Base-by-base conservation (phyloP, 2,888 invertebrate genomes). In the Cheilosia vernalis region DNA sequence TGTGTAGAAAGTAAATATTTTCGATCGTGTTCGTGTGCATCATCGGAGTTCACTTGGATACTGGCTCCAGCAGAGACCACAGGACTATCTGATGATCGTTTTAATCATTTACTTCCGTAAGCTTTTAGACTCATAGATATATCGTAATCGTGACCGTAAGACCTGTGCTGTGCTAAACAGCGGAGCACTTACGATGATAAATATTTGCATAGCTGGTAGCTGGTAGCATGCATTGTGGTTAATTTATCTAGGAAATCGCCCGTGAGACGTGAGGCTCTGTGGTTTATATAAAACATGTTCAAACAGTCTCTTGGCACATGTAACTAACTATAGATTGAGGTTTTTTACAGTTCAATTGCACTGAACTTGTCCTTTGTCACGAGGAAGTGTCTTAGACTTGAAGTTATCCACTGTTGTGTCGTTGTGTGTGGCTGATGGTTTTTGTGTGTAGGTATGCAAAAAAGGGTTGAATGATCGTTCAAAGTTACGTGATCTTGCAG, bases 51-150 rank as follows among this genome's bases (percentile, higher is more conserved):
- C 19, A 53, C 24, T 63, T 61, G 78, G 78, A 78, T 78, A 78
- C 10, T 55, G 19, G 47, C 40, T 73, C 17, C 84, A 84, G 74
- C 84, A 51, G 67, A 56, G 63, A 74, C 74, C 69, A 53, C 67
- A 77, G 77, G 77, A 84, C 74, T 74, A 64, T 53, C 42, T 74
- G 72, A 64, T 61, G 67, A 78, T 78, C 69, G 24, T 79, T 84
- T 80, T 74, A 79, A 79, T 84, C 63, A 76, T 80, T 70, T 76
- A 76, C 49, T 84, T 84, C 74, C 84, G 79, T 74, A 79, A 80
- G 73, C 64, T 70, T 60, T 56, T 61, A 27, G 63, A 30, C 21
- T 15, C 4, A 42, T 30, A 60, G 30, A 30, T 13, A 33, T 47
- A 37, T 37, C 37, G 37, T 37, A 37, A 13, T 37, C 37, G 37